These are phyloP conservation scores for Schizothorax lantsangensis DNA, from an alignment of 2,797 vertebrate genomes.

Conservation along the genomic window DNA sequence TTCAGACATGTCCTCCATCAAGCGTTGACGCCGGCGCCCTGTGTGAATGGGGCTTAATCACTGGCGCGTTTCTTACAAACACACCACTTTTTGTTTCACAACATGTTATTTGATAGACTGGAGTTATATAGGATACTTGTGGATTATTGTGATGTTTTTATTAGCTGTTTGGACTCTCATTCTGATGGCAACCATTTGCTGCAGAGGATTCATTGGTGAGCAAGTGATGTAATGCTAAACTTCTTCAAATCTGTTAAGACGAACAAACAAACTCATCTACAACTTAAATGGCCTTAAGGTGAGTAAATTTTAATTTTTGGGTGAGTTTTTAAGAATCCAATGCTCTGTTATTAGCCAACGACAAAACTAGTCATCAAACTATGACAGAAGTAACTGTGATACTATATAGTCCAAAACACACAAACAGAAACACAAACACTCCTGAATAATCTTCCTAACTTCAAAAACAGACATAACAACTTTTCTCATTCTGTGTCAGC, in stretches of 20 bases:
- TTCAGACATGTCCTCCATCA: too few relatives aligned
- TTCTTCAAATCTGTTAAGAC: neutral
- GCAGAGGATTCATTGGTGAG: neutral
- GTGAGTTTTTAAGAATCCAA: neutral
- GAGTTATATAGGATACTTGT: neutral
- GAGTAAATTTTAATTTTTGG: neutral
- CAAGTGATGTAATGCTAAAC: neutral
- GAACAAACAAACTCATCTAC: neutral
- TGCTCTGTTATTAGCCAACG: neutral
- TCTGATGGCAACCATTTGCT: neutral
- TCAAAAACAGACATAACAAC: conserved; percentile 14
- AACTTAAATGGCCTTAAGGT: neutral
- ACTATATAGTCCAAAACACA: neutral
- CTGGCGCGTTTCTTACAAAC: neutral
- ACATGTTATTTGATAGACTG: neutral
- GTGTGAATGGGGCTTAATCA: too few relatives aligned
- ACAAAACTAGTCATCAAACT: neutral
- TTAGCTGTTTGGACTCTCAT: neutral
- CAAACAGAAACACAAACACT: neutral
- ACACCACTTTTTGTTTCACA: neutral
- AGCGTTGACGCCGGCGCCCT: too few relatives aligned
- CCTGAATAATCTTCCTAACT: conserved; percentile 7
- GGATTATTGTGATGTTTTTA: neutral
- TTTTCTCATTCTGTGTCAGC: conserved; percentile 1
- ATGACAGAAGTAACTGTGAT: neutral